A percentile compares a stretch with the other conserved stretches of the same genome.
phyloP scores from a whole-genome alignment of 2,113 vertebrate species.

The Pomatorhinus ruficollis region DNA sequence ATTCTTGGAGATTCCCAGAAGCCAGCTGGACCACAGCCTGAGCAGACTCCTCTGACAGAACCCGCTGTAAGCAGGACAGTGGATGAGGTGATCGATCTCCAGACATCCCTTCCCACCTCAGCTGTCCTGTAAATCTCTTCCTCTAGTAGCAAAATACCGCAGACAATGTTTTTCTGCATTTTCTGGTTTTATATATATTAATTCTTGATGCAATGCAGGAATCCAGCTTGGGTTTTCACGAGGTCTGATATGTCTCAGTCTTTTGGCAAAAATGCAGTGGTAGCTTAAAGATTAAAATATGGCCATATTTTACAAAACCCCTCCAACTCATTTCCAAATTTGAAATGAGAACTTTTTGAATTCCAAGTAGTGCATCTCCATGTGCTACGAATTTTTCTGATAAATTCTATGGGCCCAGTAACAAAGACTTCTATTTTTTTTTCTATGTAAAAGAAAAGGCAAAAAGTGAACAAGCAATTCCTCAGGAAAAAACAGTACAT shows the following conservation, averaged over 20 bases:
- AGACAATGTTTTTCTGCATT: not conserved
- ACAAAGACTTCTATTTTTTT: not conserved
- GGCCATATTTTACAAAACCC: not conserved
- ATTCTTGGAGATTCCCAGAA: not conserved
- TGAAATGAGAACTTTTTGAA: not conserved
- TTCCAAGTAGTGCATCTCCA: not conserved
- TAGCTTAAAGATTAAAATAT: not conserved
- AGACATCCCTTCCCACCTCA: not conserved
- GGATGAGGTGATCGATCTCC: not conserved
- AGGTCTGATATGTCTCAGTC: not conserved
- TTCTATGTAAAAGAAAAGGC: not conserved
- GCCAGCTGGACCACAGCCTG: not conserved
- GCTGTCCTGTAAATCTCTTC: not conserved
- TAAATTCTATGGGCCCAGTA: not conserved
- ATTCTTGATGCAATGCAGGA: not conserved
- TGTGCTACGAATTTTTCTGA: not conserved
- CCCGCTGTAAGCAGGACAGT: not conserved
- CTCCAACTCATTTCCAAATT: not conserved
- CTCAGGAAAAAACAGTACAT: not conserved
- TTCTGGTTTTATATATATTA: not conserved
- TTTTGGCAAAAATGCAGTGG: not conserved
- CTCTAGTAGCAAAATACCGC: not conserved
- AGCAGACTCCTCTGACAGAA: not conserved
- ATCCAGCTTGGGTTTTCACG: not conserved
- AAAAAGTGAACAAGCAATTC: not conserved